Base-by-base conservation (phyloP, 2,113 vertebrate genomes). In the Peucedramus taeniatus region DNA sequence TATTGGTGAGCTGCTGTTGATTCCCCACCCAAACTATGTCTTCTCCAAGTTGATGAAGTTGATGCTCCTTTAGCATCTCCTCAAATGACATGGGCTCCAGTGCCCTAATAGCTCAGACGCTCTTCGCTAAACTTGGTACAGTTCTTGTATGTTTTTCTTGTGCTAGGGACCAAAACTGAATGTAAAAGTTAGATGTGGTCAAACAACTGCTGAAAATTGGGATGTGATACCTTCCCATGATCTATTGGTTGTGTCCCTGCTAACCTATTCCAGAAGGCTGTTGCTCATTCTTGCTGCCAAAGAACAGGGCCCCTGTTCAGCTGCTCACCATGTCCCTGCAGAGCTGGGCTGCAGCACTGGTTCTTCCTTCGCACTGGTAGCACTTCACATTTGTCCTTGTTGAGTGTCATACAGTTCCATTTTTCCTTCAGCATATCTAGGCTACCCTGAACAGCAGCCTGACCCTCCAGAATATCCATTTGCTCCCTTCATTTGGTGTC, bases 1-100 rank as follows among this genome's bases (percentile, higher is more conserved):
- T 54, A 80, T 15, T 26, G 18, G 23, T 13, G 35, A 81, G 35
- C 15, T 83, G 31, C 33, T 87, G 26, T 53, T 70, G 5, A 30
- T 66, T 87, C 5, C 6, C 8, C 7, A n/a, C 28, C 2, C 8
- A 64, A 27, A 19, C 31, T 1, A 0, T 17, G 11, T 69, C 37
- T 76, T 81, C 45, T 76, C 12, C 45, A 59, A 26, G 24, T 0
- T 53, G 40, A 85, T 47, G 26, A 44, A 69, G 24, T 24, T 15
- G 66, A 57, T n/a, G n/a, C n/a, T 90, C 45, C 54, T 80, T 35
- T 59, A 60, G 12, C 9, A 3, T 30, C 11, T 77, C 18, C n/a
- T 50, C 47, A 77, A 37, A 75, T 3, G 7, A 45, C 30, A 82
- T 74, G n/a, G 49, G 14, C 5, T 78, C 11, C 30, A 70, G 54